Conservation (phyloP, 1,140 invertebrate species). For the Zaprionus kolodkinae region DNA sequence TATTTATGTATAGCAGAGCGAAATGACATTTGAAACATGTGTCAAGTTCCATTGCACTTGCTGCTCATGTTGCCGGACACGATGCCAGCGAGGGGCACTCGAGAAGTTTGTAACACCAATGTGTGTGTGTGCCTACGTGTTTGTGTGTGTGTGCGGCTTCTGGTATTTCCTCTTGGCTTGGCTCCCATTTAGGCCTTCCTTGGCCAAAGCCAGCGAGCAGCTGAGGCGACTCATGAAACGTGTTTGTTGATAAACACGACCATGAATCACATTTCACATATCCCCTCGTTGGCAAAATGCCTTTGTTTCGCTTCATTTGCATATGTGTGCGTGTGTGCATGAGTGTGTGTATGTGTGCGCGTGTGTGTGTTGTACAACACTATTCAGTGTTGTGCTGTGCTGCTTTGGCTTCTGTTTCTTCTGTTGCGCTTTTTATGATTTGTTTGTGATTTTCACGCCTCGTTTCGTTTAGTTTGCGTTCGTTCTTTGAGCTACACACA, state of each 20-base stretch:
- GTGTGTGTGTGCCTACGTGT: conserved; percentile 25
- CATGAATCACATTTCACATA: conserved; percentile 76
- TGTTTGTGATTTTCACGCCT: conserved; percentile 80
- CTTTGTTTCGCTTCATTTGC: conserved; percentile 73
- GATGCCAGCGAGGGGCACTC: background rate
- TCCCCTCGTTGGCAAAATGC: conserved; percentile 10
- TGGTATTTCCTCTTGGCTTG: conserved; percentile 31
- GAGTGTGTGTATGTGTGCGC: conserved; percentile 6
- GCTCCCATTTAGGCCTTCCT: conserved; percentile 62
- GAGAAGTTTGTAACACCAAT: conserved; percentile 9
- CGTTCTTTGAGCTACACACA: conserved; percentile 38
- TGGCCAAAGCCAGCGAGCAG: conserved; percentile 30
- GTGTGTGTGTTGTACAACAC: conserved; percentile 34
- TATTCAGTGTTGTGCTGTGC: conserved; percentile 5
- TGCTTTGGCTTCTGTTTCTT: conserved; percentile 45
- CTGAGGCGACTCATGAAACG: conserved; percentile 69
- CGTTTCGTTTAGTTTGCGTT: conserved; percentile 68
- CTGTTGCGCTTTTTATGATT: conserved; percentile 79
- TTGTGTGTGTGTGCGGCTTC: conserved; percentile 12
- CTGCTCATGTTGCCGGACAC: conserved; percentile 46
- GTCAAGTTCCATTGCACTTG: conserved; percentile 74
- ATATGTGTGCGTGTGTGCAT: conserved; percentile 34
- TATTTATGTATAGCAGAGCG: conserved; percentile 34
- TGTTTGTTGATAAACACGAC: conserved; percentile 80
- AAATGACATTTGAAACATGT: conserved; percentile 77